Evolutionary conservation across 2,113 vertebrate genomes (phyloP), one percentile per base, ranked within the genome.

Genomic region (Pundamilia nyererei): DNA sequence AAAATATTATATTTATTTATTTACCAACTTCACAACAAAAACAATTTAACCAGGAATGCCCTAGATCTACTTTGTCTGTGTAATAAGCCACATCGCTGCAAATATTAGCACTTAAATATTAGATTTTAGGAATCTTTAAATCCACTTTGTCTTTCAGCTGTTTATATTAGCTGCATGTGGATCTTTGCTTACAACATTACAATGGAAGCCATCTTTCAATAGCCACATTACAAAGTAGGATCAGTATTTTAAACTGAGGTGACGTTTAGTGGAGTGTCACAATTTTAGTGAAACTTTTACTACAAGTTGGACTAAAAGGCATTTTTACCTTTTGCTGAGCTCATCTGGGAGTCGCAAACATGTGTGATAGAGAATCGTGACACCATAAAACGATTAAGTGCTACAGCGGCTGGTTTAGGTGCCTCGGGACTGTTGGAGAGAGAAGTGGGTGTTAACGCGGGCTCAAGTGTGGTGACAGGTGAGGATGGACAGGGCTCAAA

Each of bases 361-460:
- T 99, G 98, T 33, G 98, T 98, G 94, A 99, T 99, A 82, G 98
- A 99, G 96, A 99, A 99, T 72, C 98, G 97, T 55, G 98, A 99
- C 21, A 97, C 96, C 0, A 98, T 96, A 55, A 98, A 96, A 1
- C 98, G 97, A 1, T 97, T 98, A 47, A 97, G 86, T 62, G 93
- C 90, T 33, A 84, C 87, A 33, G 91, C 77, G 47, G 90, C 87
- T 62, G 95, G 93, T 92, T 96, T 96, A 6, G 90, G 86, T 82
- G 81, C 84, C 24, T 96, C 95, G 0, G 92, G 91, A 55, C 68
- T 87, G 81, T 92, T 94, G 86, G 92, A 54, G 9, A 91, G 81
- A 51, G 94, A 88, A 60, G 89, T 91, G 87, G 89, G 88, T 49
- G 90, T 89, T 38, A 86, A 82, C 4, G 9, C 17, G 19, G 89